Base-by-base conservation (phyloP, 2,797 vertebrate species). In the Dipus sagitta region DNA sequence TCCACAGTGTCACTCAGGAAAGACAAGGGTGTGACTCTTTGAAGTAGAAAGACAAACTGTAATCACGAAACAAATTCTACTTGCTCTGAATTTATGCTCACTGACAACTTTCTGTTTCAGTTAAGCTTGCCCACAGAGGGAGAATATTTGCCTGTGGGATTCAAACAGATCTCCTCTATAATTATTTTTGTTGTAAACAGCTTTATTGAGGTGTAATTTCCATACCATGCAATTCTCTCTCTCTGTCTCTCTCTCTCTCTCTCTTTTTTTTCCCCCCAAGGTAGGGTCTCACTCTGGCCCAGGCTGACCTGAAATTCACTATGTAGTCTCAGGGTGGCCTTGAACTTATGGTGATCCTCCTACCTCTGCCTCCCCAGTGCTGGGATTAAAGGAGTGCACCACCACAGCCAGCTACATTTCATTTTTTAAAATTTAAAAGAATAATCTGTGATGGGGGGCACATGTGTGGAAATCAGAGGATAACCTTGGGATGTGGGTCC, bases 201-300 rank as follows among this genome's bases (percentile, higher is more conserved):
- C 83, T 88, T 93, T 68, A 81, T 62, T 54, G 30, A 94, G 21
- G 54, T 65, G 23, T 93, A 38, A 70, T 64, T 75, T 86, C 47
- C 7, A 64, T 70, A 47, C 23, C n/a, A 34, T 34, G 23, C 1
- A 70, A 32, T 58, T 87, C 18, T 34, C 26, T 38, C 38, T 38
- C 38, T 38, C 38, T n/a, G n/a, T 38, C 38, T 38, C 38, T 38
- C 38, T 87, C 18, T 34, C 26, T 38, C 38, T 38, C 38, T 38
- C 38, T n/a, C 38, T 38, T 47, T 47, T 8, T 47, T 47, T 47
- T 5, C 9, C 9, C 9, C 9, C 8, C 9, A 10, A 47, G 47
- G 9, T 47, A 47, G 47, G 47, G 47, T 47, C 47, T 47, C 47
- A 47, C 47, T 10, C 47, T 47, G 9, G 47, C 11, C 9, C 47